Base-by-base conservation (phyloP, 2,888 invertebrate species). In the Hydrotaea cyrtoneurina region DNA sequence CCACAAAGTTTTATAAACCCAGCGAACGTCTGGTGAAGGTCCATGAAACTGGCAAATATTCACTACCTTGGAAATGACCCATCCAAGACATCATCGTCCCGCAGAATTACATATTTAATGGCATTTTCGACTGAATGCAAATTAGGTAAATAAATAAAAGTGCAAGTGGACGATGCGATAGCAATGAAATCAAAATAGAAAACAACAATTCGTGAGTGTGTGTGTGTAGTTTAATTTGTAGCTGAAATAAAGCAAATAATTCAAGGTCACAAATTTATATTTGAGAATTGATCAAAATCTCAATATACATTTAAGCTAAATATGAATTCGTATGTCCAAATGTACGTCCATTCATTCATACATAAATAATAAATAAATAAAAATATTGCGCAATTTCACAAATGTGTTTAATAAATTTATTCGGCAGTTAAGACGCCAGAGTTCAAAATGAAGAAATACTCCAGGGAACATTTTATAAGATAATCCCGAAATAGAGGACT, bases 11-110 rank as follows among this genome's bases (percentile, higher is more conserved):
- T 78, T 90, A 88, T 62, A 86, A 80, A 5, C 90, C 91, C 2
- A 82, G 80, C 2, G 91, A 91, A 77, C 92, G 94, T 57, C 89
- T 93, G 0, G 92, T 95, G 0, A 94, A 94, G 0, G 94, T 95
- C 36, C 93, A 94, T 0, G 94, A 94, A 36, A 95, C 95, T 0
- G 95, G 94, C 3, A 94, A 94, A 0, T 92, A 88, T 73, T 86
- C 90, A 7, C 82, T 90, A 86, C 90, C 90, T 76, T 90, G 90
- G 90, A 90, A 91, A 82, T 90, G 77, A 88, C 59, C 31, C 43
- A 66, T 77, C 5, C 19, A 53, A 31, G 7, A 39, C n/a, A 57
- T n/a, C n/a, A 10, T 36, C n/a, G 36, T 3, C 23, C 55, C 36
- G 39, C 15, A 19, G 72, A 55, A 36, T 39, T 46, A n/a, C n/a